Base-by-base conservation (phyloP, 2,888 invertebrate species). In the Drosophila neonasuta region DNA sequence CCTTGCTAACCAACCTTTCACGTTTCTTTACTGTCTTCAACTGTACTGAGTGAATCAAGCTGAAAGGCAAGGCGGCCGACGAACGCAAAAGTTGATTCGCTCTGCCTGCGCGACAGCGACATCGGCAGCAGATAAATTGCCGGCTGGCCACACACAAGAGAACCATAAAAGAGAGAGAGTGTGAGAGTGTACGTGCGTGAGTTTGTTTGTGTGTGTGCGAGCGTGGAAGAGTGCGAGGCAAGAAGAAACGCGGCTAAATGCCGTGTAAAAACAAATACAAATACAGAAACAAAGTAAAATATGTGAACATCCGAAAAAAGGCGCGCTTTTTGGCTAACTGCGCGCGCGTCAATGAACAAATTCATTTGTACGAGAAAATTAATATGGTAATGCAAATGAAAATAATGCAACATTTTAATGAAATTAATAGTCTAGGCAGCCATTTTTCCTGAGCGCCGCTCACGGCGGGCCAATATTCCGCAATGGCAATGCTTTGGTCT, bases 231-330 rank as follows among this genome's bases (percentile, higher is more conserved):
- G 41, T 42, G 56, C 41, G 44, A 50, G 39, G 52, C 39, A 74
- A 79, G 78, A 52, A 63, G 65, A 75, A 64, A 64, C 45, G 58
- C 75, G 41, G 86, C 63, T 80, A 79, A 79, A 83, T 67, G 70
- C 50, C 61, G 67, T 70, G 84, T 84, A 84, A 87, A 81, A 81
- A 81, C 87, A 87, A 81, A 80, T 87, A 79, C 81, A 86, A 80
- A 81, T 59, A 72, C 60, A 60, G 73, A 72, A 77, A 77, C 68
- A 76, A 71, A 62, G 61, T 68, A 60, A 68, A 78, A 68, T 78
- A 58, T 64, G 67, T 64, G 60, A 74, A 74, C 48, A 61, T 51
- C 24, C 17, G 39, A 42, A 59, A 71, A 85, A 80, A 76, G 44
- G 80, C 80, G 80, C 87, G 87, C 68, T 56, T 62, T 78, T 75